Percentiles rank a stretch among this genome's conserved stretches.
These are phyloP conservation scores for Ceratina japonica DNA, from an alignment of 1,140 invertebrate species.

Conservation along the genomic window DNA sequence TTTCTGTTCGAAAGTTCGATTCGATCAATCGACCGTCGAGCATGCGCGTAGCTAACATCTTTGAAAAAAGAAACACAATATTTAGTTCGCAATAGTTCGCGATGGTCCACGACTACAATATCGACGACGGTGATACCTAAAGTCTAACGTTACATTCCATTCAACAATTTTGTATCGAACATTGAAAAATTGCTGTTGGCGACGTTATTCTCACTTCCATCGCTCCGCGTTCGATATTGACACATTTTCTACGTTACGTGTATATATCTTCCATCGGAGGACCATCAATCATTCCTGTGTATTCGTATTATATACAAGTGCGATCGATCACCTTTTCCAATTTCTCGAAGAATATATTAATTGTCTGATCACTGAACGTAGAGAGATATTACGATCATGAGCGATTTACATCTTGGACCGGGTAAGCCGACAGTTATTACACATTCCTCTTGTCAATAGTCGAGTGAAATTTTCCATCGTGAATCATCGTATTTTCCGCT, in stretches of 20 bases:
- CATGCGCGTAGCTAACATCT: slow-evolving; percentile 11
- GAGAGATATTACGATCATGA: slow-evolving; percentile 30
- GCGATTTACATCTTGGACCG: slow-evolving; percentile 42
- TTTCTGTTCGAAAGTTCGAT: slow-evolving; percentile 3
- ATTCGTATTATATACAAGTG: no score
- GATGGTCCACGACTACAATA: no score
- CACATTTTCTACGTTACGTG: no score
- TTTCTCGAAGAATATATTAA: background rate
- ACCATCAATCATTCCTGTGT: background rate
- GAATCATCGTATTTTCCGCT: background rate
- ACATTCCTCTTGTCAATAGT: background rate
- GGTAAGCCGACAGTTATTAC: slow-evolving; percentile 21
- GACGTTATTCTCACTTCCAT: no score
- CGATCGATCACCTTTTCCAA: background rate
- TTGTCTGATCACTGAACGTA: background rate
- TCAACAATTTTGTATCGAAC: no score
- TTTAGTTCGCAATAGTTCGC: background rate
- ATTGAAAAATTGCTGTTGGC: no score
- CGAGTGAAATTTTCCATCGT: background rate
- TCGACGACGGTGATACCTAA: background rate
- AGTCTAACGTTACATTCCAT: no score
- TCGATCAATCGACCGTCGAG: slow-evolving; percentile 25
- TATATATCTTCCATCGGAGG: background rate
- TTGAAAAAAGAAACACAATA: slow-evolving; percentile 16
- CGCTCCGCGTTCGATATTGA: no score